These are phyloP conservation scores for Forbesichthys agassizii DNA, from an alignment of 2,113 vertebrate genomes.

Conservation along the genomic window DNA sequence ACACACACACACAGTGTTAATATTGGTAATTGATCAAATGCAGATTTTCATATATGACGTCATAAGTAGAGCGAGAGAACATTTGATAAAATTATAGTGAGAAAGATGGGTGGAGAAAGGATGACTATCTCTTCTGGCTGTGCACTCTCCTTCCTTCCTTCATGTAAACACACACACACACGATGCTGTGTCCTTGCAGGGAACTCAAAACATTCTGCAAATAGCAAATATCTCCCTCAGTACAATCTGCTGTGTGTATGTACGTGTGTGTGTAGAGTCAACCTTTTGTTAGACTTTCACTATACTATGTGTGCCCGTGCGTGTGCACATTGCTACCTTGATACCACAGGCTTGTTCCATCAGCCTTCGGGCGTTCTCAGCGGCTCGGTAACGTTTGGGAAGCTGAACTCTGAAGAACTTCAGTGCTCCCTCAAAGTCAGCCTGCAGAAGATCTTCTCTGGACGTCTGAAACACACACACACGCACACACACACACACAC, in stretches of 20 bases:
- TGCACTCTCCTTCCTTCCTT: conserved; percentile 2
- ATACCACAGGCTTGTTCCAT: conserved; percentile 4
- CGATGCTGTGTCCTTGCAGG: neutral
- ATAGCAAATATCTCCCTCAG: neutral
- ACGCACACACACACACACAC: conserved; percentile 10
- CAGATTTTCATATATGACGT: neutral
- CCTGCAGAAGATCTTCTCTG: neutral
- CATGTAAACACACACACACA: neutral
- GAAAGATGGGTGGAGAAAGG: conserved; percentile 1
- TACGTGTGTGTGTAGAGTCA: neutral
- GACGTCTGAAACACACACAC: neutral
- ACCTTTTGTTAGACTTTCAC: neutral
- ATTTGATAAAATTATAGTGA: neutral
- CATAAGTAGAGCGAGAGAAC: neutral
- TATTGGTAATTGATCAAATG: neutral
- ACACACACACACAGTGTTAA: conserved; percentile 8
- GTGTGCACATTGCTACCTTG: neutral
- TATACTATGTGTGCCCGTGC: neutral
- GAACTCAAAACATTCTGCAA: neutral
- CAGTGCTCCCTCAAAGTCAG: conserved; percentile 2
- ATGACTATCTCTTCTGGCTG: neutral
- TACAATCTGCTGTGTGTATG: conserved; percentile 8
- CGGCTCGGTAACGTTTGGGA: conserved; percentile 3
- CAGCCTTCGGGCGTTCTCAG: neutral
- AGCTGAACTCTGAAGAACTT: conserved; percentile 12